These are phyloP conservation scores for Sisyra terminalis DNA, from an alignment of 2,888 invertebrate genomes.

Conservation along the genomic window DNA sequence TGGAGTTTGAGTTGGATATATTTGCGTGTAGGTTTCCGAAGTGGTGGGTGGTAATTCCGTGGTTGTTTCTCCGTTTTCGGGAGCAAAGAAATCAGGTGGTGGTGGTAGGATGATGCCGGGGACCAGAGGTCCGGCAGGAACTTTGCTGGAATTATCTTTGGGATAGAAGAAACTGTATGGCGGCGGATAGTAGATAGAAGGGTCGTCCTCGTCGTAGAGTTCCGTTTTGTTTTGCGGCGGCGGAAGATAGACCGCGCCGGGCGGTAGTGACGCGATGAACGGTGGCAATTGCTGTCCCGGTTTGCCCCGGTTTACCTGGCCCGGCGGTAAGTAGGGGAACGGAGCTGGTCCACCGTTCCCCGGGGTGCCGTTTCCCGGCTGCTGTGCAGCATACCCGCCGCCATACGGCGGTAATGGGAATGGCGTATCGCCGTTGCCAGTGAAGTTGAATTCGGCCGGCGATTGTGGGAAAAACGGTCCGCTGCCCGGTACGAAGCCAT, in stretches of 20 bases:
- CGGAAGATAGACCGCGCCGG: conserved; percentile 38
- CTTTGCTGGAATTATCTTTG: conserved; percentile 54
- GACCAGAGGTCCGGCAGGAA: conserved; percentile 71
- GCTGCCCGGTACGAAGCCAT: conserved; percentile 27
- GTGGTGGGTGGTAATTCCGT: conserved; percentile 28
- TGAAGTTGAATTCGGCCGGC: conserved; percentile 29
- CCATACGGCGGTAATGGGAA: conserved; percentile 33
- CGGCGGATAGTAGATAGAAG: conserved; percentile 80
- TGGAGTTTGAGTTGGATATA: conserved; percentile 2
- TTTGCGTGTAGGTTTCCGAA: conserved; percentile 15
- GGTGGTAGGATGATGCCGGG: conserved; percentile 80
- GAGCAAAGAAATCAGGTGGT: conserved; percentile 67
- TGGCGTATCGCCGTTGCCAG: conserved; percentile 47
- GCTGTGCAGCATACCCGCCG: conserved; percentile 38
- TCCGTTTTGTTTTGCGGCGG: conserved; percentile 47
- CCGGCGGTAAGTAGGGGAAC: conserved; percentile 30
- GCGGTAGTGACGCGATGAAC: conserved; percentile 37
- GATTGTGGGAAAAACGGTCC: conserved; percentile 36
- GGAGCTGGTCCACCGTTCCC: conserved; percentile 34
- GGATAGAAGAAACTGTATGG: conserved; percentile 78
- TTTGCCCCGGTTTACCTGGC: conserved; percentile 17
- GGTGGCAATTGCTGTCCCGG: conserved; percentile 19
- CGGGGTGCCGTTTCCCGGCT: conserved; percentile 22
- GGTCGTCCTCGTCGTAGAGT: conserved; percentile 78
- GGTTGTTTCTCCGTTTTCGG: conserved; percentile 19